Evolutionary conservation across 2,888 invertebrate species (phyloP).

Genomic region (Mycalesis mineus): DNA sequence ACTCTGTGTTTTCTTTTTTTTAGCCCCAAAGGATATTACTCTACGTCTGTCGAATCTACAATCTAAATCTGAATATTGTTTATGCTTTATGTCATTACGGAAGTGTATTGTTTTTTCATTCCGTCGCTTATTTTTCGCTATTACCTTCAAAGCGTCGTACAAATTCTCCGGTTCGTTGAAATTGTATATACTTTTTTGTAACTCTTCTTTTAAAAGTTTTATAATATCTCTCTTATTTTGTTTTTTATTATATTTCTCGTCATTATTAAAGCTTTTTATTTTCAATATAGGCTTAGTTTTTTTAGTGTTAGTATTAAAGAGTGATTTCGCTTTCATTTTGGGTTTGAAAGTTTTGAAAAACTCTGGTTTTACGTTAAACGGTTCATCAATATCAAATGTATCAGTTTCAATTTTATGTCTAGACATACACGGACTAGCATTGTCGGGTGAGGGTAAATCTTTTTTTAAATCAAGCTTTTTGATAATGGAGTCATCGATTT

Average conservation of each 20-base stretch:
- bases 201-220: slow-evolving; percentile 46
- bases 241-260: slow-evolving; percentile 27
- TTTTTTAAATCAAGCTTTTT: slow-evolving; percentile 35
- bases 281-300: slow-evolving; percentile 26
- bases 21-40: slow-evolving; percentile 35
- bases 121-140: slow-evolving; percentile 47
- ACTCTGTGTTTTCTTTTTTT: slow-evolving; percentile 19
- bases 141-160: slow-evolving; percentile 49
- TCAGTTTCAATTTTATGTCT: slow-evolving; percentile 4
- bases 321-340: slow-evolving; percentile 29
- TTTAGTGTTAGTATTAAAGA: slow-evolving; percentile 20
- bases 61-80: slow-evolving; percentile 22
- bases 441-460: not conserved
- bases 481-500: slow-evolving; percentile 45
- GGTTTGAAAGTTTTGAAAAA: slow-evolving; percentile 2
- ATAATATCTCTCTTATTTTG: slow-evolving; percentile 42
- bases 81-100: not conserved
- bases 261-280: slow-evolving; percentile 20
- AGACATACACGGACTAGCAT: not conserved
- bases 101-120: slow-evolving; percentile 23
- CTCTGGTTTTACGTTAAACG: slow-evolving; percentile 3
- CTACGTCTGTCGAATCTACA: slow-evolving; percentile 42
- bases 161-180: slow-evolving; percentile 50
- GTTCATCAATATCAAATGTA: slow-evolving; percentile 8
- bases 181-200: slow-evolving; percentile 34